Evolutionary conservation across 2,113 vertebrate species (phyloP).

Genomic region (Cyanoderma ruficeps): DNA sequence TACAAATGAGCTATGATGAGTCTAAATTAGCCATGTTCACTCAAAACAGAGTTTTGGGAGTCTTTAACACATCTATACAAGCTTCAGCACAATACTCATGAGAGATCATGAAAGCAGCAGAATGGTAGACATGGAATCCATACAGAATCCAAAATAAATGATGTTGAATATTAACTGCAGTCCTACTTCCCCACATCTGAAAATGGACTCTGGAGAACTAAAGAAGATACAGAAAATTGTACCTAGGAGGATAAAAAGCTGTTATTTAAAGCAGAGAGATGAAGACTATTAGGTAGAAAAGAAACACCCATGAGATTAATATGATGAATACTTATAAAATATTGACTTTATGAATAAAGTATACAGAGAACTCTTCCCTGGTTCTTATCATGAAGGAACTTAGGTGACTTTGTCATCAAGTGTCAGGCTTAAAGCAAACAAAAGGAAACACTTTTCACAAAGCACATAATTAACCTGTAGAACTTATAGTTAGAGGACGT

Average conservation of each 20-base stretch:
- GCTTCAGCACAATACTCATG: neutral
- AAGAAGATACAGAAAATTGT: neutral
- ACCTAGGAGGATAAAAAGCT: neutral
- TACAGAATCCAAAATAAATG: neutral
- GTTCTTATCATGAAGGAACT: neutral
- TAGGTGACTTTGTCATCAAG: neutral
- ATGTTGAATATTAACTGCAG: neutral
- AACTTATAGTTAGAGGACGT: neutral
- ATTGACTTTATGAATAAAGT: neutral
- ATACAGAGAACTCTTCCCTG: neutral
- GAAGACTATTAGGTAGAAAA: neutral
- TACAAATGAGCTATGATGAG: neutral
- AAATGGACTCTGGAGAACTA: neutral
- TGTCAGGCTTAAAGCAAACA: constrained; percentile 25
- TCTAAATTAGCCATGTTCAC: neutral
- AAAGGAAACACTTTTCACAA: constrained; percentile 41
- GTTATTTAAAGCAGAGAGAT: neutral
- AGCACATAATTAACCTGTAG: constrained; percentile 18
- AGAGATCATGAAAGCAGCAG: neutral
- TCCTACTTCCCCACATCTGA: neutral
- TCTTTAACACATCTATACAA: neutral
- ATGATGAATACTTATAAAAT: neutral
- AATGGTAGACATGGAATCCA: neutral
- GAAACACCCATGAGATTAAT: neutral
- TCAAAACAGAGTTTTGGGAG: neutral